phyloP scores from a whole-genome alignment of 2,888 invertebrate species.

The Drosophila hawaiiensis region DNA sequence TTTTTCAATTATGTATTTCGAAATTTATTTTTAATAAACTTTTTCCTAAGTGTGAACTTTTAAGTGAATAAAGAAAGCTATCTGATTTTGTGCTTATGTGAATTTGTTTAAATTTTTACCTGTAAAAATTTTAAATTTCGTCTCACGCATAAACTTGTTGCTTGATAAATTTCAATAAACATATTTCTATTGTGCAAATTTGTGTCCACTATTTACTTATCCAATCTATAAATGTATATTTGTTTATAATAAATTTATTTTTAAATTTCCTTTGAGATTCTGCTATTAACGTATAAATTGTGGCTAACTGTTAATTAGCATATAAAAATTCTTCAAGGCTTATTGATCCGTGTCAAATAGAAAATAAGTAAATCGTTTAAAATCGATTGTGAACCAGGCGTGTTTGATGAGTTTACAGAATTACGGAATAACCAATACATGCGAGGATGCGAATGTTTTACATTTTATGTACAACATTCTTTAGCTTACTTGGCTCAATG shows the following conservation, averaged over 20 bases:
- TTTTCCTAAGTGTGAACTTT: not conserved
- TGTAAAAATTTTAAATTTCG: not conserved
- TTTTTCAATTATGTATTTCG: slow-evolving; percentile 5
- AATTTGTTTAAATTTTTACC: not conserved
- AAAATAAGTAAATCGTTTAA: slow-evolving; percentile 18
- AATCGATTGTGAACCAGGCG: slow-evolving; percentile 8
- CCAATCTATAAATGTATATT: not conserved
- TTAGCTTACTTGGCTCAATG: slow-evolving; percentile 66
- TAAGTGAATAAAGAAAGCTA: not conserved
- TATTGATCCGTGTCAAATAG: slow-evolving; percentile 31
- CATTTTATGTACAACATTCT: slow-evolving; percentile 69
- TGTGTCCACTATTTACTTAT: not conserved
- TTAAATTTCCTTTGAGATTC: not conserved
- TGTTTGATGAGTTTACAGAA: slow-evolving; percentile 55
- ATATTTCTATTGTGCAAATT: not conserved
- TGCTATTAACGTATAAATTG: not conserved
- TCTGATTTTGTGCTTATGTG: not conserved
- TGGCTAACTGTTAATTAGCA: not conserved
- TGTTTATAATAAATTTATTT: not conserved
- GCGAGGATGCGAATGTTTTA: slow-evolving; percentile 45
- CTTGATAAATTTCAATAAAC: not conserved
- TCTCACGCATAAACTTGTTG: not conserved
- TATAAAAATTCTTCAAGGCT: slow-evolving; percentile 23
- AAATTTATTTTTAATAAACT: not conserved
- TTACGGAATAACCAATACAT: slow-evolving; percentile 42